A percentile compares a stretch with the other conserved stretches of the same genome.
Evolutionary conservation across 1,140 invertebrate species (phyloP).

Genomic region (Ceratosolen fusciceps): DNA sequence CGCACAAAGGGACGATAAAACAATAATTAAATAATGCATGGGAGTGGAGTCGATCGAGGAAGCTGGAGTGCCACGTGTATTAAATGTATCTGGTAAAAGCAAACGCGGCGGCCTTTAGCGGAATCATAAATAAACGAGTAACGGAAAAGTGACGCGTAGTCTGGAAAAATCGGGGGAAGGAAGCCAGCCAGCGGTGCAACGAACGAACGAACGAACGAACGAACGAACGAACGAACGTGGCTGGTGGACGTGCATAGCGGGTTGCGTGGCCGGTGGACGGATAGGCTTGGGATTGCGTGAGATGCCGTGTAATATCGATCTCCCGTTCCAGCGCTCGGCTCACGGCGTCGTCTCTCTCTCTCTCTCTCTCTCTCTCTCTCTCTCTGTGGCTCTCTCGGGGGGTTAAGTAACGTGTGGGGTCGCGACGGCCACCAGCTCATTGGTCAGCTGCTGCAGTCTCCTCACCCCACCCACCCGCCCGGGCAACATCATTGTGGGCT

Average conservation of each 20-base stretch:
- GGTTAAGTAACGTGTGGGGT: background rate
- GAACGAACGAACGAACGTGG: background rate
- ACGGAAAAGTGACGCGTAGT: background rate
- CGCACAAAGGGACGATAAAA: too few relatives aligned
- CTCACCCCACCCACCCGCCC: constrained; percentile 9
- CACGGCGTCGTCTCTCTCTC: background rate
- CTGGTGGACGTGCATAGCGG: background rate
- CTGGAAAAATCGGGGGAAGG: background rate
- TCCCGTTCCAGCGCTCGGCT: background rate
- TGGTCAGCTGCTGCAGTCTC: constrained; percentile 44
- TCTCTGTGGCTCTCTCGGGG: too few relatives aligned
- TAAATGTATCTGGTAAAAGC: too few relatives aligned
- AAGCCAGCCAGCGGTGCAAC: background rate
- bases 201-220: background rate
- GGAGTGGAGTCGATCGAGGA: background rate
- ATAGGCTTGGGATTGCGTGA: background rate
- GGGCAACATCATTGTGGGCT: background rate
- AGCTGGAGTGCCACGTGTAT: background rate
- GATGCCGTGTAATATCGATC: constrained; percentile 25
- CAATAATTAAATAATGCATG: too few relatives aligned
- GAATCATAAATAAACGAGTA: background rate
- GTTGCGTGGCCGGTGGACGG: background rate
- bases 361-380: too few relatives aligned
- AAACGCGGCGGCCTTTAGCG: too few relatives aligned
- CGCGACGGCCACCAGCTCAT: constrained; percentile 28